Percentiles rank a stretch among this genome's conserved stretches.
These are phyloP conservation scores for Calycopis cecrops DNA, from an alignment of 1,140 invertebrate species.

Conservation along the genomic window DNA sequence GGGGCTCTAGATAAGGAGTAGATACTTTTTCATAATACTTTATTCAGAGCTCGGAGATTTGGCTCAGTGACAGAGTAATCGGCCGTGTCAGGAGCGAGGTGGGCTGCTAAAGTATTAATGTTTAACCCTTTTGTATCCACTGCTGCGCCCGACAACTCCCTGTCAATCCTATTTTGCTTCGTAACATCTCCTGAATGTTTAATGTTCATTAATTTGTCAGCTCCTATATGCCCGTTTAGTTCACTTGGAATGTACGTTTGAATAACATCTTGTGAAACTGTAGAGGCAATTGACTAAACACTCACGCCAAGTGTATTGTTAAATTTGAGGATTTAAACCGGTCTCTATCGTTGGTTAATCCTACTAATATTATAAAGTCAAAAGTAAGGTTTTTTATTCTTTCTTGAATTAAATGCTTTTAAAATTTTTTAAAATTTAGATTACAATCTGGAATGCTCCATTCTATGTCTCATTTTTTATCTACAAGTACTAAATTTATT, in stretches of 20 bases:
- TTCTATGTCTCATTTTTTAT: too few relatives aligned
- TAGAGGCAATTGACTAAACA: too few relatives aligned
- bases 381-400: too few relatives aligned
- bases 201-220: constrained; percentile 69
- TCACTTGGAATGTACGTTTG: constrained; percentile 27
- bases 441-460: too few relatives aligned
- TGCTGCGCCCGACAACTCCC: constrained; percentile 51
- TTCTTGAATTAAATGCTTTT: too few relatives aligned
- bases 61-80: constrained; percentile 69
- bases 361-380: too few relatives aligned
- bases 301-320: too few relatives aligned
- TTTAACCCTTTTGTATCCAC: constrained; percentile 63
- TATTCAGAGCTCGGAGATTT: constrained; percentile 66
- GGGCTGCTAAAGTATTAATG: constrained; percentile 67
- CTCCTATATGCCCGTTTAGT: constrained; percentile 42
- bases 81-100: constrained; percentile 55
- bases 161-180: constrained; percentile 58
- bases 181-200: constrained; percentile 58
- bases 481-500: too few relatives aligned
- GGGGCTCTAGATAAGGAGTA: constrained; percentile 57
- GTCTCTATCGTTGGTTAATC: too few relatives aligned
- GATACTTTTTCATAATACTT: constrained; percentile 70
- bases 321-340: too few relatives aligned
- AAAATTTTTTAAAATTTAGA: too few relatives aligned
- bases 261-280: constrained; percentile 15